These are phyloP conservation scores for Desoria tigrina DNA, from an alignment of 2,888 invertebrate genomes.

Conservation along the genomic window DNA sequence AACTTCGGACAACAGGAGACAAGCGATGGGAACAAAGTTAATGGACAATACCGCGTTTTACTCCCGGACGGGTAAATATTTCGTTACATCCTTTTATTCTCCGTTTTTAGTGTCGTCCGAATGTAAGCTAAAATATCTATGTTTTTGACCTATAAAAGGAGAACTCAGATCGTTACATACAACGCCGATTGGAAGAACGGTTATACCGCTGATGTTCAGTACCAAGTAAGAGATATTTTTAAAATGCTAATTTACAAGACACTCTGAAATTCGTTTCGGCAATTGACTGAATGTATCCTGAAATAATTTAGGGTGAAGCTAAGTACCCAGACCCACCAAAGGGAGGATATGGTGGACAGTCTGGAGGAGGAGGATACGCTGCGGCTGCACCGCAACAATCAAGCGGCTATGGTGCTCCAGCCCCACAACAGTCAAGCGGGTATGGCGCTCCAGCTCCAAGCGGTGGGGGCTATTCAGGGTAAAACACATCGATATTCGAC, in stretches of 20 bases:
- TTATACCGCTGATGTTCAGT: constrained; percentile 51
- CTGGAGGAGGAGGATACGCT: constrained; percentile 26
- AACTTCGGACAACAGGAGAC: constrained; percentile 51
- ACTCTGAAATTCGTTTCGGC: background rate
- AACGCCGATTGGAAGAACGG: constrained; percentile 53
- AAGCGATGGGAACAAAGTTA: constrained; percentile 49
- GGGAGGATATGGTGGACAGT: constrained; percentile 32
- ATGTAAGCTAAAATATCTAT: background rate
- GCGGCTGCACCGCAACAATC: constrained; percentile 19
- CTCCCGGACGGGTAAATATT: constrained; percentile 47
- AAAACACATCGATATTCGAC: no score
- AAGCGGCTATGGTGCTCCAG: constrained; percentile 20
- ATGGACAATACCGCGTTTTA: constrained; percentile 43
- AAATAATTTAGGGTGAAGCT: constrained; percentile 40
- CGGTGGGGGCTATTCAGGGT: constrained; percentile 31
- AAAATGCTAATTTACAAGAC: background rate
- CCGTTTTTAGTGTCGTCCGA: background rate
- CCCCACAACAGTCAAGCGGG: no score
- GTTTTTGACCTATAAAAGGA: constrained; percentile 6
- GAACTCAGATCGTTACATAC: constrained; percentile 51
- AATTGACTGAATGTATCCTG: background rate
- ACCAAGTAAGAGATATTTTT: constrained; percentile 32
- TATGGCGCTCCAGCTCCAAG: constrained; percentile 43
- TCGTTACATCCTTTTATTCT: background rate
- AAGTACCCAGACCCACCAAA: constrained; percentile 42